Evolutionary conservation across 2,797 vertebrate genomes (phyloP), one percentile per base, ranked within the genome.

Genomic region (Artibeus jamaicensis): DNA sequence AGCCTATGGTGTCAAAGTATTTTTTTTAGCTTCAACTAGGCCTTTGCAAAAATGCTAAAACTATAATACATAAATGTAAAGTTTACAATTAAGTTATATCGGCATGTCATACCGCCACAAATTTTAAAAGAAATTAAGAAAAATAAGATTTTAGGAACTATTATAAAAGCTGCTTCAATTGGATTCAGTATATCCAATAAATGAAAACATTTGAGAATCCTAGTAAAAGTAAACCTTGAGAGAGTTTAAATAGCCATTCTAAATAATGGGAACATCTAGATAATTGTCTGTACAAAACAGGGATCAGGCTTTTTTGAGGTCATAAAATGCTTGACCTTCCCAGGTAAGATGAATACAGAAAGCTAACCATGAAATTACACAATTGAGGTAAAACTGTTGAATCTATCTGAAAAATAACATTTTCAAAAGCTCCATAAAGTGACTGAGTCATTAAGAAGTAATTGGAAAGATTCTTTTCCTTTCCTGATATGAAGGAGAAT

Each of bases 401-500:
- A 94, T 76, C 88, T 95, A 96, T 96, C 95, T 88, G 95, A 95
- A 98, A 97, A 96, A 91, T 59, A 84, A 68, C 73, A 97, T 98
- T 98, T 98, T 97, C 96, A 98, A 97, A 62, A 97, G 94, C 93
- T 95, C 67, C 96, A 93, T 82, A 96, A 96, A 97, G 93, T 95
- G 71, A 95, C 89, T 96, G 96, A 97, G 65, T 95, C 88, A 92
- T 95, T 97, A 98, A 95, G 86, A 71, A 96, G 97, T 96, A 97
- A 97, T 83, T 96, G 82, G 84, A 97, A 93, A n/a, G 68, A 93
- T 92, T 92, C 48, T 50, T 85, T 97, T 82, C 96, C 92, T 94
- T 88, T 91, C 92, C 77, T 92, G 62, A 91, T 96, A 91, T 68
- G 97, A 96, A 96, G 79, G 6, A 98, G 0, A 4, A 70, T 91